phyloP scores from a whole-genome alignment of 2,113 vertebrate species.

The Panurus biarmicus region DNA sequence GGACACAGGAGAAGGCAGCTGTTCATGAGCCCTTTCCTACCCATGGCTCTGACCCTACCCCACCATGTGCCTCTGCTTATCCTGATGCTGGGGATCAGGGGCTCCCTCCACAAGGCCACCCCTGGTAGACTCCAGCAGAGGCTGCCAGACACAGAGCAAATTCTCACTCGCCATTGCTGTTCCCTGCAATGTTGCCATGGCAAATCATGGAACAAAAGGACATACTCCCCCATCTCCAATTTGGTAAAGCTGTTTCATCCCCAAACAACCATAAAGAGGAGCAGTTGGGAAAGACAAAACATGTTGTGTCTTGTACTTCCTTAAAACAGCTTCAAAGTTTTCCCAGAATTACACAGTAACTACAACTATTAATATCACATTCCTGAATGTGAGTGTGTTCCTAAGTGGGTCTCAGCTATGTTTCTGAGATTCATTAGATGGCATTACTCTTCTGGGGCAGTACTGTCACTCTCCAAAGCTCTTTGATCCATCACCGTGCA shows the following conservation, averaged over 20 bases:
- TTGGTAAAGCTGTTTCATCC: background rate
- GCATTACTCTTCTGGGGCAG: background rate
- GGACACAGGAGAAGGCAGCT: background rate
- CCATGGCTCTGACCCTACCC: background rate
- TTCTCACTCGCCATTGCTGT: background rate
- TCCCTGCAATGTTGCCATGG: background rate
- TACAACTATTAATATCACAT: background rate
- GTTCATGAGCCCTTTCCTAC: background rate
- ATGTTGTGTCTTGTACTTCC: background rate
- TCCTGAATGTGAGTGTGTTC: background rate
- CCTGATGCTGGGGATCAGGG: background rate
- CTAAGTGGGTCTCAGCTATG: background rate
- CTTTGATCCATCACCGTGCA: background rate
- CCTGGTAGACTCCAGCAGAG: rapidly evolving
- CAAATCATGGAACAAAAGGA: background rate
- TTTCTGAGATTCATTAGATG: background rate
- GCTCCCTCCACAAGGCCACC: background rate
- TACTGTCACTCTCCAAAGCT: background rate
- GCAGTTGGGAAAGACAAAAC: background rate
- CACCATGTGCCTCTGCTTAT: background rate
- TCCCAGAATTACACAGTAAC: background rate
- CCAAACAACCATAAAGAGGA: background rate
- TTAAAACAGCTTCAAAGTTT: background rate
- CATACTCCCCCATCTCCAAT: background rate
- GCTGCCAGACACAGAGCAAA: background rate